phyloP scores from a whole-genome alignment of 2,797 vertebrate species.

The Rhinoraja longicauda region DNA sequence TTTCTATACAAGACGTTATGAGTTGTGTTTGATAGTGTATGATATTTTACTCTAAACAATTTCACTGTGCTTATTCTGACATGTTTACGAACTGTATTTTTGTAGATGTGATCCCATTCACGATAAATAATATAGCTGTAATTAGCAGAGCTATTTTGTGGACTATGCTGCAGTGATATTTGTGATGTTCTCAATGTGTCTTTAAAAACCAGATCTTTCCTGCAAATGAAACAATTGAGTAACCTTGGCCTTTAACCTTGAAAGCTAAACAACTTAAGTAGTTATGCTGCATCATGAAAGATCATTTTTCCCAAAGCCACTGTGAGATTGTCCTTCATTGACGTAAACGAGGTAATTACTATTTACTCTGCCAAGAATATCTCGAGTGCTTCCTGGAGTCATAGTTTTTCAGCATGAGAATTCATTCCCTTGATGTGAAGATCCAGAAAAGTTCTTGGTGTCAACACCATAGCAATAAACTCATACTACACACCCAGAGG shows the following conservation, averaged over 20 bases:
- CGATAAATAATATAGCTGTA: not conserved
- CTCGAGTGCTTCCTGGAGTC: slow-evolving; percentile 9
- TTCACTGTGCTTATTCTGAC: not conserved
- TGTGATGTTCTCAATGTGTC: not conserved
- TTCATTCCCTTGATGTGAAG: slow-evolving; percentile 3
- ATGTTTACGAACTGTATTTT: not conserved
- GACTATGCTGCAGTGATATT: too few relatives aligned
- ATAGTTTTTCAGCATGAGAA: not conserved
- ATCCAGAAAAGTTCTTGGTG: not conserved
- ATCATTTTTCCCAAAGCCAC: not conserved
- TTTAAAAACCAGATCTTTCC: not conserved
- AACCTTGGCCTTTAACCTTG: not conserved
- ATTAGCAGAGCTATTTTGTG: not conserved
- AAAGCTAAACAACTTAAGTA: not conserved
- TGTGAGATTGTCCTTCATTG: not conserved
- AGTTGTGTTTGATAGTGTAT: not conserved
- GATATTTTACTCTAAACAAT: not conserved
- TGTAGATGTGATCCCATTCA: not conserved
- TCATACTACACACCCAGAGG: not conserved
- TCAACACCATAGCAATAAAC: not conserved
- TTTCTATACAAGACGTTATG: not conserved
- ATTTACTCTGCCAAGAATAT: not conserved
- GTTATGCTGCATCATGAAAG: not conserved
- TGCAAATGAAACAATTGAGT: not conserved
- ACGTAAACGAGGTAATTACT: not conserved